Evolutionary conservation across 1,140 invertebrate species (phyloP), one percentile per base, ranked within the genome.

Genomic region (Euura lappo): DNA sequence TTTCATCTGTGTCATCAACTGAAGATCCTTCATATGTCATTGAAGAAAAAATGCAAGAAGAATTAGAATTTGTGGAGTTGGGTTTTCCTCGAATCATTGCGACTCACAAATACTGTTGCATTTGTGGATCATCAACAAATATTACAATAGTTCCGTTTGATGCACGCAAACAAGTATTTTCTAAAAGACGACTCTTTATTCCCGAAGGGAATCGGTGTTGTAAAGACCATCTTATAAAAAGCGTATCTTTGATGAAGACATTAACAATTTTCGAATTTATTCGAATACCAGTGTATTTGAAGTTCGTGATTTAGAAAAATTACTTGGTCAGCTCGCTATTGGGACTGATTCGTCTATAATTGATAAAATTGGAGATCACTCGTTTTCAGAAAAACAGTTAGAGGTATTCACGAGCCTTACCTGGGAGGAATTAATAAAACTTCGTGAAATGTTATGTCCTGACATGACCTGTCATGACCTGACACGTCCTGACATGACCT

Each of bases 201-300:
- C 66, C 71, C 3, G 65, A 77, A 0, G 74, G 71, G 69, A 76
- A 78, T 76, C 71, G 72, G 10, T 76, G 74, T 70, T 78, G 73
- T 69, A 71, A 69, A 60, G 46, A 69, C 13, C 74, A 78, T 73
- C 46, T 78, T 7, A 76, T 78, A 43, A 74, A 74, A 70, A 71
- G 65, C 69, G 72, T 7, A 73, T 76, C 68, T 76, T 46, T 68
- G 66, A 51, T 71, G 71, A 73, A 68, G 75, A 72, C 11, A 45
- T 76, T 13, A 64, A 69, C 28, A 70, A 74, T 67, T 66, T 75
- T 69, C 5, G 45, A 71, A 70, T 46, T 65, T 45, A 46, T 74
- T 76, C 71, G 4, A 47, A 75, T 73, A 45, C 45, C 66, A 70
- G 76, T 73, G 6, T 46, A 4, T 69, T 75, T 7, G 71, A 72